phyloP scores from a whole-genome alignment of 2,888 invertebrate genomes.

The Orthosia gracilis region DNA sequence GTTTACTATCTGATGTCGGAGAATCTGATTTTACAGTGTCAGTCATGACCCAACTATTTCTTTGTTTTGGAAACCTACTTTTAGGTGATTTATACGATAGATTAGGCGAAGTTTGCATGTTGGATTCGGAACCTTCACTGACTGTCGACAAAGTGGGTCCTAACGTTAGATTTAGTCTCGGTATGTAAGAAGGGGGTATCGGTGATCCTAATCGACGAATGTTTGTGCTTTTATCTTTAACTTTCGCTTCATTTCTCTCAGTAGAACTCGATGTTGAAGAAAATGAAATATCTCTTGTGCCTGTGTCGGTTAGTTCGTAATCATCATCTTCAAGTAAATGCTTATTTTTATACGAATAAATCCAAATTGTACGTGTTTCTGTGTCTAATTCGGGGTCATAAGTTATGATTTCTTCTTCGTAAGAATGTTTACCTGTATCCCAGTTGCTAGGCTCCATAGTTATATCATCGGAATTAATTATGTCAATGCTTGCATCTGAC shows the following conservation, averaged over 20 bases:
- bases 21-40: conserved; percentile 49
- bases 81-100: conserved; percentile 59
- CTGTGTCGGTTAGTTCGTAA: conserved; percentile 71
- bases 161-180: conserved; percentile 78
- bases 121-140: conserved; percentile 81
- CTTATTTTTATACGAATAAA: conserved; percentile 84
- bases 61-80: conserved; percentile 63
- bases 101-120: conserved; percentile 62
- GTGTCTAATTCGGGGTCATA: conserved; percentile 68
- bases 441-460: conserved; percentile 53
- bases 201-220: conserved; percentile 76
- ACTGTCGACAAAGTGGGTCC: conserved; percentile 82
- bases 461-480: conserved; percentile 58
- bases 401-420: conserved; percentile 67
- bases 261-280: conserved; percentile 69
- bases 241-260: conserved; percentile 68
- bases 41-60: conserved; percentile 76
- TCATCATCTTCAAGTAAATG: conserved; percentile 75
- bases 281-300: conserved; percentile 69
- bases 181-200: conserved; percentile 76
- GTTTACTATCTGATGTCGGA: conserved; percentile 40
- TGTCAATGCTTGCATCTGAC: conserved; percentile 69
- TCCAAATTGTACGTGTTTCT: conserved; percentile 80
- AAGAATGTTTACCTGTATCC: conserved; percentile 62
- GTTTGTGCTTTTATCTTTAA: conserved; percentile 53